Percentiles rank a stretch among this genome's conserved stretches.
These are phyloP conservation scores for Linepithema humile DNA, from an alignment of 1,140 invertebrate genomes.

Conservation along the genomic window DNA sequence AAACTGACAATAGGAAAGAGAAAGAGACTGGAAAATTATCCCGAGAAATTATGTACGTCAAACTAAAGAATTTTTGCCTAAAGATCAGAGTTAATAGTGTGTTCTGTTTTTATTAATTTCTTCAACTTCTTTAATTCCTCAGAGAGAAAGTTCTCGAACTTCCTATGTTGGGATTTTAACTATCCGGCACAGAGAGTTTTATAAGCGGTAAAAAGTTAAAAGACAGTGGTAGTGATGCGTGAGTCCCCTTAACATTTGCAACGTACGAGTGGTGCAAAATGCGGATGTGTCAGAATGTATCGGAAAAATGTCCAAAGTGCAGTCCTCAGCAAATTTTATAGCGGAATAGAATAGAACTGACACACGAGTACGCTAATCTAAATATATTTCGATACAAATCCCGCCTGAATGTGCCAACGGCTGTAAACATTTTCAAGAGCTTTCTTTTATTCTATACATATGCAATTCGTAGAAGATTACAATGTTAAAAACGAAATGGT, in stretches of 20 bases:
- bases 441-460: constrained; percentile 33
- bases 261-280: constrained; percentile 16
- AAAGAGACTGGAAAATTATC: neutral
- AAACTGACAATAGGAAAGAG: neutral
- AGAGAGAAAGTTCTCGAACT: neutral
- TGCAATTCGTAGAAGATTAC: constrained; percentile 31
- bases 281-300: constrained; percentile 53
- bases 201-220: constrained; percentile 42
- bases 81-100: neutral
- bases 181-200: neutral
- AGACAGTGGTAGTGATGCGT: constrained; percentile 42
- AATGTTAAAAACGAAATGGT: neutral
- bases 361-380: constrained; percentile 47
- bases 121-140: constrained; percentile 16
- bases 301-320: constrained; percentile 37
- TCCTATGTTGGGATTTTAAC: constrained; percentile 1
- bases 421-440: constrained; percentile 23
- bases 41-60: neutral
- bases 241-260: constrained; percentile 51
- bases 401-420: neutral
- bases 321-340: constrained; percentile 48
- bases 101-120: neutral
- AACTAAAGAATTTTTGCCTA: neutral
- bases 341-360: constrained; percentile 48
- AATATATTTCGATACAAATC: constrained; percentile 56